Conservation (phyloP, 2,797 vertebrate species). For the Cyclopterus lumpus region DNA sequence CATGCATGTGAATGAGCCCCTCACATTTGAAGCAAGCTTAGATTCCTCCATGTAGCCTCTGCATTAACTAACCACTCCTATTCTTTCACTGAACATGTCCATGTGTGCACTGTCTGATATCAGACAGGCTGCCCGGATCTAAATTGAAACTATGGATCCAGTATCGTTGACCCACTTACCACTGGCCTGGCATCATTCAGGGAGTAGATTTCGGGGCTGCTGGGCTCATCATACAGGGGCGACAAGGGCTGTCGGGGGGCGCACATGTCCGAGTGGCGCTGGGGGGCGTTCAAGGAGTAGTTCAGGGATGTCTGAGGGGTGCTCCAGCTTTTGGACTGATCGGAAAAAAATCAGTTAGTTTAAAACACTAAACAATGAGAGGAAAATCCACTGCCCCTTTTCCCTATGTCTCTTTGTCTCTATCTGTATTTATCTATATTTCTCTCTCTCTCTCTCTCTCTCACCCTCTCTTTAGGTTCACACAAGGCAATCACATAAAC, state of each 20-base stretch:
- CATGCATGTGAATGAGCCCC: not conserved
- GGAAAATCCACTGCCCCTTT: not conserved
- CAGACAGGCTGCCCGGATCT: conserved; percentile 56
- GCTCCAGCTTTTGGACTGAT: conserved; percentile 86
- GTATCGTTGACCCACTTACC: conserved; percentile 84
- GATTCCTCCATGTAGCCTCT: conserved; percentile 11
- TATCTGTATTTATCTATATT: not conserved
- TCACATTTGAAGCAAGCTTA: not conserved
- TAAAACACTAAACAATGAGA: not conserved
- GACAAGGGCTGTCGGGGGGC: conserved; percentile 82
- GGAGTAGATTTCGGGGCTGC: conserved; percentile 82
- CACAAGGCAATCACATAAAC: conserved; percentile 42
- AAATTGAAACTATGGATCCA: conserved; percentile 74
- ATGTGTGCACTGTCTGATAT: conserved; percentile 36
- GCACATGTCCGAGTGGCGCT: conserved; percentile 84
- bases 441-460: not conserved
- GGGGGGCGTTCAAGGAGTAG: conserved; percentile 70
- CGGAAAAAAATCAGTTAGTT: conserved; percentile 54
- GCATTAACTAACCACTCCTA: not conserved
- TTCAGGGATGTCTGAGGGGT: conserved; percentile 78
- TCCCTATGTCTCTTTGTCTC: conserved; percentile 2
- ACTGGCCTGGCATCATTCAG: conserved; percentile 67
- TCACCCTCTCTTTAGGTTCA: conserved; percentile 18
- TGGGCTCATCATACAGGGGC: conserved; percentile 87
- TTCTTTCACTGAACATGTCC: not conserved